These are phyloP conservation scores for Agriopis aurantiaria DNA, from an alignment of 2,888 invertebrate species.

Conservation along the genomic window DNA sequence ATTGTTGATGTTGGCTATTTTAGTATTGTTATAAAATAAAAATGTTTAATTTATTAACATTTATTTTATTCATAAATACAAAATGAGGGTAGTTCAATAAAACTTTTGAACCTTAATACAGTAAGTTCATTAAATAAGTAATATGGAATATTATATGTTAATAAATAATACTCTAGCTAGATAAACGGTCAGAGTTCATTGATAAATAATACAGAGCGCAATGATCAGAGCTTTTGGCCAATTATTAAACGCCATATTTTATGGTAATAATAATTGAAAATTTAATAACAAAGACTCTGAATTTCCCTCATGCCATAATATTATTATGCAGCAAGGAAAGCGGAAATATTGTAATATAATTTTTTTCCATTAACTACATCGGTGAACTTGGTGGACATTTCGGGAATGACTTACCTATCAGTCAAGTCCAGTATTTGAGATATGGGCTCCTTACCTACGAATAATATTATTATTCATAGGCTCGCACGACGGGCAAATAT, in stretches of 20 bases:
- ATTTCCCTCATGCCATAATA: background rate
- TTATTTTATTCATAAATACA: constrained; percentile 38
- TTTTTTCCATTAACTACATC: no score
- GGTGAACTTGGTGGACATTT: background rate
- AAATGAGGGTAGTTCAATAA: constrained; percentile 37
- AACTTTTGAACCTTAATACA: constrained; percentile 16
- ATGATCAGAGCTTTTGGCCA: background rate
- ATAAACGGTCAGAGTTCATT: background rate
- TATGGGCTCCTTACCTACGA: no score
- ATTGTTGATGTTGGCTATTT: background rate
- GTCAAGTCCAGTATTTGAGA: no score
- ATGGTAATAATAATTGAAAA: background rate
- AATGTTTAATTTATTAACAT: constrained; percentile 28
- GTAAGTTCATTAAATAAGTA: constrained; percentile 25
- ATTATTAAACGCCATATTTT: background rate
- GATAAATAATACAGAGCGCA: background rate
- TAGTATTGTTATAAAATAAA: constrained; percentile 16
- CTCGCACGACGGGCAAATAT: background rate
- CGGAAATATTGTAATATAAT: background rate
- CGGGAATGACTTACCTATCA: background rate
- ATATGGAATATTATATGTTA: background rate
- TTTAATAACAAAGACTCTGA: background rate
- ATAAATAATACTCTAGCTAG: constrained; percentile 3
- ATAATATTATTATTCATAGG: no score
- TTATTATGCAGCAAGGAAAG: background rate